Base-by-base conservation (phyloP, 2,113 vertebrate genomes). In the Takifugu flavidus region DNA sequence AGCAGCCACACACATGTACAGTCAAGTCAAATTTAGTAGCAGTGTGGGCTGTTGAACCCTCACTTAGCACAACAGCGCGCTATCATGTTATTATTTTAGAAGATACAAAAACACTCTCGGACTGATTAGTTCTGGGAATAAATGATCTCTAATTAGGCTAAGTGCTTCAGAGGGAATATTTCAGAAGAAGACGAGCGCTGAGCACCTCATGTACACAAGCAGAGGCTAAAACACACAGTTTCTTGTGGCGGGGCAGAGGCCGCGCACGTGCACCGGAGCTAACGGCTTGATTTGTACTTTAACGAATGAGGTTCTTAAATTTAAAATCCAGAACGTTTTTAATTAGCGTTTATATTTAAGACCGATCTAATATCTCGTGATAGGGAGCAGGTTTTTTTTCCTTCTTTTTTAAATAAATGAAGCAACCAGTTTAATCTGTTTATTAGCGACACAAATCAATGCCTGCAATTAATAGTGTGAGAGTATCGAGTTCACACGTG, bases 61-160 rank as follows among this genome's bases (percentile, higher is more conserved):
- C 62, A 70, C 75, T 74, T 66, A 78, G 53, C 2, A 11, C 69
- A 67, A 65, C 76, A 70, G 50, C 50, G n/a, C 56, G 69, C 71
- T 65, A 66, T 76, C 67, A 50, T 80, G 74, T 89, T 86, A 81
- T 83, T 84, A 81, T 83, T 85, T 85, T 53, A 74, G 79, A 82
- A 72, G 74, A 84, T 62, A 79, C 76, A 71, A 74, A 82, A 88
- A 89, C 86, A 90, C 82, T 90, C 82, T 90, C 83, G 76, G 59
- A 75, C 83, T 90, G 87, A 90, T 88, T 90, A 87, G 80, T 88
- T 74, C 69, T 72, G 72, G 80, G 80, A 86, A 82, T 87, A 87
- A 87, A 89, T 85, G 79, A 87, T 86, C 71, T 74, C 69, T 89
- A 88, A 89, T 90, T 82, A 90, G 78, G 72, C 65, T 85, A 85